Base-by-base conservation (phyloP, 2,888 invertebrate genomes). In the Tetranychus piercei region DNA sequence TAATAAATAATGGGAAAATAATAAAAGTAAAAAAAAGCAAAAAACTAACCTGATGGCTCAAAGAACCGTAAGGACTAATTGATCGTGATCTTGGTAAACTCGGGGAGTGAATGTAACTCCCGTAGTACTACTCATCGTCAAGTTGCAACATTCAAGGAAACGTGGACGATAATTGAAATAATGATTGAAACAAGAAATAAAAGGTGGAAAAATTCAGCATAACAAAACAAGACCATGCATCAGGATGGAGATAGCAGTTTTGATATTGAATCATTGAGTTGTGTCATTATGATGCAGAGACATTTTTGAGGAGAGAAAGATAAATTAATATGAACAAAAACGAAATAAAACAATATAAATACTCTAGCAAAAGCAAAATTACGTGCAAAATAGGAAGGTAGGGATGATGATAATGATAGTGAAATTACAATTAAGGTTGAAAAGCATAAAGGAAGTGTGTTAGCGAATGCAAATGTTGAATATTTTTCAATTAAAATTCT, bases 1-100 rank as follows among this genome's bases (percentile, higher is more conserved):
- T 9, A 15, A 18, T 8, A 43, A 71, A 71, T 23, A 77, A 22
- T 23, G 34, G 18, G 9, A 69, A 23, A 69, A 69, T n/a, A 23
- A 69, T 20, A 23, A n/a, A 23, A 69, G 20, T 69, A 69, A 69
- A 69, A 23, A 23, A 23, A 23, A 7, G 22, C 69, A 34, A 34
- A 34, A 34, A 34, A 78, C 77, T 76, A 77, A 78, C 77, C 78
- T 78, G 78, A 75, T 77, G 71, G 66, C 55, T 72, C 43, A 72
- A 64, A 72, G 76, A 78, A 72, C 78, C 76, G 75, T 76, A 78
- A 73, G 78, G 79, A 72, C 78, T 79, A 69, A 77, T 76, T 43
- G 79, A 79, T 70, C 73, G 45, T 65, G 77, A 76, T 65, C 75
- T 69, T 64, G 78, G 77, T 75, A 78, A 77, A 76, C 79, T 79